Conservation (phyloP, 2,888 invertebrate genomes). For the Gasteruption jaculator region DNA sequence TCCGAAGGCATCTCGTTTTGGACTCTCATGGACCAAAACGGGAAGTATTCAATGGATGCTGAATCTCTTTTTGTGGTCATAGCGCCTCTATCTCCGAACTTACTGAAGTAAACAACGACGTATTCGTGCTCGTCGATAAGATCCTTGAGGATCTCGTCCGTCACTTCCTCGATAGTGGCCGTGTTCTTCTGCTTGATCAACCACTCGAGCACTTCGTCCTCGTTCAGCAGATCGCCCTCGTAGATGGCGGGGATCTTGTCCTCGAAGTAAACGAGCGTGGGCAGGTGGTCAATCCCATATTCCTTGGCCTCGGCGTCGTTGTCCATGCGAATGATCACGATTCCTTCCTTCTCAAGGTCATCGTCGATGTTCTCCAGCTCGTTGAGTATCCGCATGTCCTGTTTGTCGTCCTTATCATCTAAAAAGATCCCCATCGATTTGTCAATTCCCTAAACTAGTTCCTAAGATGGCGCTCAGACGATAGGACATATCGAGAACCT, state of each 20-base stretch:
- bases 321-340: conserved; percentile 85
- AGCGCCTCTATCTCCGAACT: conserved; percentile 52
- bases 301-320: conserved; percentile 87
- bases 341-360: conserved; percentile 83
- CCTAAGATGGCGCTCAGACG: not conserved
- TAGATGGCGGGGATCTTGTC: conserved; percentile 87
- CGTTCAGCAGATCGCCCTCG: conserved; percentile 87
- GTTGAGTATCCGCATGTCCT: conserved; percentile 81
- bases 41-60: too few species aligned
- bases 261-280: conserved; percentile 83
- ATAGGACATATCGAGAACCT: conserved; percentile 53
- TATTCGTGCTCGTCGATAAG: conserved; percentile 88
- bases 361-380: conserved; percentile 91
- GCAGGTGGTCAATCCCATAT: conserved; percentile 85
- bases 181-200: conserved; percentile 80
- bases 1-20: not conserved
- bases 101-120: conserved; percentile 90
- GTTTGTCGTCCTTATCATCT: conserved; percentile 89
- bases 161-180: conserved; percentile 91
- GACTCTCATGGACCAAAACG: conserved; percentile 1
- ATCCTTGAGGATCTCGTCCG: conserved; percentile 81
- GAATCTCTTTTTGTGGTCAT: too few species aligned
- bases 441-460: conserved; percentile 21
- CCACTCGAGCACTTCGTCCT: conserved; percentile 89
- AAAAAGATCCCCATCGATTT: conserved; percentile 23